A percentile compares a stretch with the other conserved stretches of the same genome.
phyloP scores from a whole-genome alignment of 2,113 vertebrate genomes.

The Bos javanicus region DNA sequence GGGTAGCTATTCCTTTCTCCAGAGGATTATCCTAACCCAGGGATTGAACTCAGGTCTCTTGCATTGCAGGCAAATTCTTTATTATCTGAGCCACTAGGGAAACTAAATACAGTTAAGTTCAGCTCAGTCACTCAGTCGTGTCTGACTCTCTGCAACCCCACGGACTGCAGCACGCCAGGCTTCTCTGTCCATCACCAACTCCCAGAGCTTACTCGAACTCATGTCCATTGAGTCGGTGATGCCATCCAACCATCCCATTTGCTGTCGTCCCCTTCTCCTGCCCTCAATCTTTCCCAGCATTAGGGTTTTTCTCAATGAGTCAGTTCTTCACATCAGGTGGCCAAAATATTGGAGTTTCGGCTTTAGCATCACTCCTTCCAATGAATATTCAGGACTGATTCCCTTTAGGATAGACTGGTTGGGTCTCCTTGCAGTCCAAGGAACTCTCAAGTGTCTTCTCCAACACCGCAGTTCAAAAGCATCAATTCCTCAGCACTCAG shows the following conservation, averaged over 20 bases:
- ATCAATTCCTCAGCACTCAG: neutral
- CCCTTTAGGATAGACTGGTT: neutral
- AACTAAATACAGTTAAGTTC: neutral
- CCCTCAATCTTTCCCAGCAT: neutral
- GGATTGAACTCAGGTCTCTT: neutral
- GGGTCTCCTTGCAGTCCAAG: neutral
- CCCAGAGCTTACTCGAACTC: neutral
- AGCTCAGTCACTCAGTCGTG: accelerated
- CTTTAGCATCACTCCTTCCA: neutral
- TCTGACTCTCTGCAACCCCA: accelerated
- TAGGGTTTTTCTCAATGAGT: neutral
- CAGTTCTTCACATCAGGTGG: neutral
- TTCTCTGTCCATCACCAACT: neutral
- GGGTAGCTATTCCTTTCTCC: neutral
- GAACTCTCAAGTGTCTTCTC: neutral
- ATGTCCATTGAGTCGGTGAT: neutral
- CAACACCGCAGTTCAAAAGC: neutral
- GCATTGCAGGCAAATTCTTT: neutral
- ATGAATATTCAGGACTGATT: neutral
- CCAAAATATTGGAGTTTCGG: neutral
- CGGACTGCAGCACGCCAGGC: neutral
- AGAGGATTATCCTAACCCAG: neutral
- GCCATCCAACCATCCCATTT: neutral
- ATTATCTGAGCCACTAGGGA: neutral
- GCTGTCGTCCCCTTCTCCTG: neutral